Evolutionary conservation across 2,797 vertebrate species (phyloP), one percentile per base, ranked within the genome.

Genomic region (Lagocephalus sceleratus): DNA sequence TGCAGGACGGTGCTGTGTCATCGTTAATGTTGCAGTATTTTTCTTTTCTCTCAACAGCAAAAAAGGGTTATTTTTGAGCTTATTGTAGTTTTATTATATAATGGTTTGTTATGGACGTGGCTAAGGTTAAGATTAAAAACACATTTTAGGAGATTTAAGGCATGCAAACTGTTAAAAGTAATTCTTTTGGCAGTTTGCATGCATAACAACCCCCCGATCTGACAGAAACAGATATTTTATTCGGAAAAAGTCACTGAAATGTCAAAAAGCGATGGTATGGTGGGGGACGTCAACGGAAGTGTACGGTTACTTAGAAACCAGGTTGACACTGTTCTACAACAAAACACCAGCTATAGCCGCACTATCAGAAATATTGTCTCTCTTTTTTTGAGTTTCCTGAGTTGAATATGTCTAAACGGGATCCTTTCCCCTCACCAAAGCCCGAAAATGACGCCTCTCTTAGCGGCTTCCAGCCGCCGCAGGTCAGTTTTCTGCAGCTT

Each of bases 391-490:
- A n/a, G 16, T 8, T 42, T n/a, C 4, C 1, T 19, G 19, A 35
- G 32, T 15, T 51, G 0, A 67, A 51, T 0, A 84, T 83, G 81
- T 78, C 81, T 2, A 54, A 72, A 7, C 78, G 89, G 56, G 80
- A 94, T 51, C 84, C 91, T 35, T 91, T 86, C 49, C 71, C 88
- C 3, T 81, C 64, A 20, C 73, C 83, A 0, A 63, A 68, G 54
- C 59, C 66, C 39, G 89, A 91, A 65, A 91, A 90, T 35, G 81
- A 82, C 57, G 54, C 81, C 23, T 75, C 71, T n/a, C 82, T 82
- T 26, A 56, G 63, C 29, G 88, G 88, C 25, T 78, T 58, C 62
- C 66, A 51, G 43, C 56, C 53, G 41, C 56, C 65, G n/a, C 82
- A 87, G 92, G 93, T 93, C 82, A 12, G 73, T 51, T 35, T 35